A percentile compares a stretch with the other conserved stretches of the same genome.
Evolutionary conservation across 2,113 vertebrate genomes (phyloP).

Genomic region (Eudorcas thomsonii): DNA sequence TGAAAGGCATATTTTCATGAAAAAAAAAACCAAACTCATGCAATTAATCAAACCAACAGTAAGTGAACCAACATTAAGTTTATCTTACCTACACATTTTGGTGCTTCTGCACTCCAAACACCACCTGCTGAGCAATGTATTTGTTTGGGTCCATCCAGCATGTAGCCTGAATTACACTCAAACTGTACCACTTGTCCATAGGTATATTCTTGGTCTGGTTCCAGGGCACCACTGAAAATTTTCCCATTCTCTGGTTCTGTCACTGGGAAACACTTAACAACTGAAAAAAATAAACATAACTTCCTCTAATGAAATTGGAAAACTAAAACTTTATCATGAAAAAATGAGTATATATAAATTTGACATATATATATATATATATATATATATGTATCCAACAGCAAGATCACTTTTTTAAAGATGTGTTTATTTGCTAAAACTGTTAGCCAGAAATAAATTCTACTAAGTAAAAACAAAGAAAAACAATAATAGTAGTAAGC

Average conservation of each 20-base stretch:
- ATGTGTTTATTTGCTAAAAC: neutral
- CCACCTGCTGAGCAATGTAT: slow-evolving; percentile 83
- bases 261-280: slow-evolving; percentile 79
- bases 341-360: neutral
- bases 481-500: neutral
- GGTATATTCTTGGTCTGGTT: slow-evolving; percentile 69
- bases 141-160: slow-evolving; percentile 74
- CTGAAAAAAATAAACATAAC: slow-evolving; percentile 68
- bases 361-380: neutral
- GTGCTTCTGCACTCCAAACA: slow-evolving; percentile 81
- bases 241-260: slow-evolving; percentile 65
- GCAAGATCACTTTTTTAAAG: neutral
- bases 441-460: neutral
- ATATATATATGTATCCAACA: neutral
- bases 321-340: neutral
- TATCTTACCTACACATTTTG: slow-evolving; percentile 86
- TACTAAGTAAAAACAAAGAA: neutral
- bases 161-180: slow-evolving; percentile 77
- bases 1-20: neutral
- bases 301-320: neutral
- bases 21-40: neutral
- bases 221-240: slow-evolving; percentile 47
- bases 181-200: slow-evolving; percentile 83
- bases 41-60: neutral
- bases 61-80: neutral